These are phyloP conservation scores for Stenopsyche tienmushanensis DNA, from an alignment of 1,140 invertebrate species.

Conservation along the genomic window DNA sequence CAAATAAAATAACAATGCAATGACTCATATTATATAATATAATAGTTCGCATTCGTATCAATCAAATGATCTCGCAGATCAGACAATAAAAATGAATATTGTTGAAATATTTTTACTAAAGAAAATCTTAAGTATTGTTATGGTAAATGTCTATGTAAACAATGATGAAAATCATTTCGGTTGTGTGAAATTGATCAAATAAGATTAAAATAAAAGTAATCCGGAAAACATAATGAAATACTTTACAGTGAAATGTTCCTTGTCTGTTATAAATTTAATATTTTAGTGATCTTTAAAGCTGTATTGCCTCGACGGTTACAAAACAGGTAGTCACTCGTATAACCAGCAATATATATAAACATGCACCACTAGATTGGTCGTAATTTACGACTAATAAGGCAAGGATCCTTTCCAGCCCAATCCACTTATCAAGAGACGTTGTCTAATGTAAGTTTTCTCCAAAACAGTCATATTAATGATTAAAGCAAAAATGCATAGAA, in stretches of 20 bases:
- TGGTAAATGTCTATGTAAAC: too few relatives aligned
- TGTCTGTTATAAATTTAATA: too few relatives aligned
- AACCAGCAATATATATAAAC: background rate
- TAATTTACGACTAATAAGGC: slow-evolving; percentile 37
- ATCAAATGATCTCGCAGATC: too few relatives aligned
- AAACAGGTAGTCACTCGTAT: background rate
- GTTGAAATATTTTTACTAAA: background rate
- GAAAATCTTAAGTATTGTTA: background rate
- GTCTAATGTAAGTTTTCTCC: background rate
- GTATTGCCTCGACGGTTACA: too few relatives aligned
- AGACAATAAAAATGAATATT: too few relatives aligned
- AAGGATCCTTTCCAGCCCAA: slow-evolving; percentile 28
- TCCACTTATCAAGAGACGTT: slow-evolving; percentile 6
- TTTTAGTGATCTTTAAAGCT: too few relatives aligned
- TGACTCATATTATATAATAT: background rate
- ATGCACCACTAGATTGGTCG: slow-evolving; percentile 25
- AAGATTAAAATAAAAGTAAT: too few relatives aligned
- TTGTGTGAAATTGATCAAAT: too few relatives aligned
- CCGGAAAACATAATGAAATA: too few relatives aligned
- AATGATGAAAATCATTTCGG: too few relatives aligned
- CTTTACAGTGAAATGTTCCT: too few relatives aligned
- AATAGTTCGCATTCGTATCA: background rate
- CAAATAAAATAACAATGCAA: slow-evolving; percentile 41
- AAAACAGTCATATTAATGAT: slow-evolving; percentile 27
- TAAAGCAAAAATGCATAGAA: slow-evolving; percentile 39